phyloP scores from a whole-genome alignment of 2,113 vertebrate genomes.

The Peromyscus californicus region DNA sequence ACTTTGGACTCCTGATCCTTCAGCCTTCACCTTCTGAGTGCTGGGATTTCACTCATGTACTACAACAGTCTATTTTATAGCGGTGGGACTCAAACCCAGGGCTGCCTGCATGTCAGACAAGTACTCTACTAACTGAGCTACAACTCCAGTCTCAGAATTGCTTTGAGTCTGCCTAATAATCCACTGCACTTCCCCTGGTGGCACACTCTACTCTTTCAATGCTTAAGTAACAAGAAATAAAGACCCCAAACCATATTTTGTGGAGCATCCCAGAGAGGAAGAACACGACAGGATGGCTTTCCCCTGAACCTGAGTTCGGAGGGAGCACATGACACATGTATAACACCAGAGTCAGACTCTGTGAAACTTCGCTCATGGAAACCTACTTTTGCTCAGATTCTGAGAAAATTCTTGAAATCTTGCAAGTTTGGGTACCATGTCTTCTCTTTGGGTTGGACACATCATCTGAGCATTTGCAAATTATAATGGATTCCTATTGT shows the following conservation, averaged over 20 bases:
- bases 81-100: not conserved
- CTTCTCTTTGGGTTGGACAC: not conserved
- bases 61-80: not conserved
- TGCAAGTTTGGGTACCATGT: not conserved
- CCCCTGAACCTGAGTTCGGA: too few relatives aligned
- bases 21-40: not conserved
- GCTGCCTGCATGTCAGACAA: not conserved
- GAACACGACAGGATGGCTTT: too few relatives aligned
- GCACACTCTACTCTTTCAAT: not conserved
- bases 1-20: not conserved
- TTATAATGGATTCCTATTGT: not conserved
- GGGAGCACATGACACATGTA: too few relatives aligned
- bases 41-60: not conserved
- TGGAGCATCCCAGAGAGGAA: too few relatives aligned
- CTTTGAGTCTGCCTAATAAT: not conserved
- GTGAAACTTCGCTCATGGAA: too few relatives aligned
- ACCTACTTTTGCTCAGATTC: too few relatives aligned
- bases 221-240: not conserved
- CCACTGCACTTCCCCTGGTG: accelerated
- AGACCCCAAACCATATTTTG: not conserved
- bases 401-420: too few relatives aligned
- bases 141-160: not conserved
- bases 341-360: too few relatives aligned
- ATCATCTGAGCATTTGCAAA: not conserved
- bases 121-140: not conserved